Conservation (phyloP, 2,113 vertebrate genomes). For the Brachypteracias leptosomus region DNA sequence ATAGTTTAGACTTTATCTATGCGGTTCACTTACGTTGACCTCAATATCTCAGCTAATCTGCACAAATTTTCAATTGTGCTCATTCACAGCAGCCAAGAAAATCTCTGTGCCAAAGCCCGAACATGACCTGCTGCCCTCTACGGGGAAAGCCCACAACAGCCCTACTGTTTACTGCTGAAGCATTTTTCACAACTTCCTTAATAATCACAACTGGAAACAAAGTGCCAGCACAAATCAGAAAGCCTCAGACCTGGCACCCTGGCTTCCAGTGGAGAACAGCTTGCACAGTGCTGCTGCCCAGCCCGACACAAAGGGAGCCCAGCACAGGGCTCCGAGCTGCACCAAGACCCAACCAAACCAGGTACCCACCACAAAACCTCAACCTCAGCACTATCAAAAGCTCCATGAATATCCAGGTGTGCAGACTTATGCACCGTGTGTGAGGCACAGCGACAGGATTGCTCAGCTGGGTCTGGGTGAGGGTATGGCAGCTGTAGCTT, state of each 20-base stretch:
- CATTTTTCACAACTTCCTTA: background rate
- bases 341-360: background rate
- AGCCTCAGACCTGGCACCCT: background rate
- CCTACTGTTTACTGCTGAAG: background rate
- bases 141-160: background rate
- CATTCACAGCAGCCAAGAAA: background rate
- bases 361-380: background rate
- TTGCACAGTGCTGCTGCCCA: background rate
- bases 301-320: fast-evolving
- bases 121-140: background rate
- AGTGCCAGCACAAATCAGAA: background rate
- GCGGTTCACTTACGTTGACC: background rate
- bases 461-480: too few species aligned
- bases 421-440: too few species aligned
- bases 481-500: too few species aligned
- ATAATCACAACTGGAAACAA: background rate
- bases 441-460: too few species aligned
- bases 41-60: background rate
- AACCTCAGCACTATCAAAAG: background rate
- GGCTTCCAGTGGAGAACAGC: background rate
- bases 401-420: too few species aligned
- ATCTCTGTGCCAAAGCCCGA: background rate
- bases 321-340: background rate
- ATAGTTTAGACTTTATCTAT: background rate
- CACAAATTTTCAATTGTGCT: background rate